Evolutionary conservation across 2,113 vertebrate genomes (phyloP).

Genomic region (Centrocercus urophasianus): DNA sequence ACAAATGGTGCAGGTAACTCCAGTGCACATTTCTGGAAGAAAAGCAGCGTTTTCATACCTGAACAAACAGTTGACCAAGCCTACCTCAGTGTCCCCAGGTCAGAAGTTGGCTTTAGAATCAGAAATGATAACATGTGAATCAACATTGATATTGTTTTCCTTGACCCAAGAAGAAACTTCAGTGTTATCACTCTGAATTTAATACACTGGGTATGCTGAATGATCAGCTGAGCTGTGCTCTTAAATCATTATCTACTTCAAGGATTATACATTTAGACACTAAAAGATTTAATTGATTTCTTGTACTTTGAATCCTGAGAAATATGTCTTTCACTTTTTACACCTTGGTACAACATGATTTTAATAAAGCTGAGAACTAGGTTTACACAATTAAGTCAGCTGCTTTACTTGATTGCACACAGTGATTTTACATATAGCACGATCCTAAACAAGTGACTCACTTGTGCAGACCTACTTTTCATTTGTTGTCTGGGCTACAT

Average conservation of each 20-base stretch:
- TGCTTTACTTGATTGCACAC: background rate
- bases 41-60: background rate
- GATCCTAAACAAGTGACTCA: background rate
- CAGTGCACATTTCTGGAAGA: constrained; percentile 20
- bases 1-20: constrained; percentile 28
- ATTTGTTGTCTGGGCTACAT: background rate
- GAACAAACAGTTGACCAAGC: background rate
- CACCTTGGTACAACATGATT: background rate
- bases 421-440: background rate
- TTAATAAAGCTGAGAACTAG: background rate
- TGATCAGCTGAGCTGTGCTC: background rate
- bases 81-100: background rate
- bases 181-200: background rate
- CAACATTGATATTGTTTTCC: background rate
- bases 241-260: background rate
- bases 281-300: background rate
- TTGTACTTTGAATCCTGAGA: background rate
- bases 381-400: background rate
- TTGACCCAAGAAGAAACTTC: background rate
- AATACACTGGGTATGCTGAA: background rate
- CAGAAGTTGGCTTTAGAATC: background rate
- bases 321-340: background rate
- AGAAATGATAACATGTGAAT: background rate
- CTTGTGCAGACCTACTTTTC: background rate
- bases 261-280: background rate